Evolutionary conservation across 2,113 vertebrate species (phyloP).

Genomic region (Carassius carassius): DNA sequence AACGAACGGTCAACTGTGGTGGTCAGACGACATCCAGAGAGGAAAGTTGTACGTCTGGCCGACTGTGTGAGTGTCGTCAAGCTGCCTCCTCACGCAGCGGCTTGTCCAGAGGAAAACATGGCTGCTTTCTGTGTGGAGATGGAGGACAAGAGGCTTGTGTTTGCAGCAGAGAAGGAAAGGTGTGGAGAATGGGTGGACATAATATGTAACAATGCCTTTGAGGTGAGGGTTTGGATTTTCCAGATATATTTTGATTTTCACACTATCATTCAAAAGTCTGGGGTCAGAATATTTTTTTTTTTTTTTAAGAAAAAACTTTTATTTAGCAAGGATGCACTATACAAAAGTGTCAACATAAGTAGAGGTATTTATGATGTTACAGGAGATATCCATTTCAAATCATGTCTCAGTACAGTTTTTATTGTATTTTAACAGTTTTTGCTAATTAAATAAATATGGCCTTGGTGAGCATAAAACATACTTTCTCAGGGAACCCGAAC

Average conservation of each 20-base stretch:
- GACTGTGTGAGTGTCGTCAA: conserved; percentile 83
- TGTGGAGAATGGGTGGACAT: conserved; percentile 84
- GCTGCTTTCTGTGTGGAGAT: conserved; percentile 87
- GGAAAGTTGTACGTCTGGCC: conserved; percentile 81
- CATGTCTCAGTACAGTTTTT: no score
- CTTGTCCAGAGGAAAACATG: conserved; percentile 83
- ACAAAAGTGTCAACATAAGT: not conserved
- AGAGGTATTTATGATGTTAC: not conserved
- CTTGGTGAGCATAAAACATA: no score
- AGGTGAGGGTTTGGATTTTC: conserved; percentile 71
- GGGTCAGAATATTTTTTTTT: no score
- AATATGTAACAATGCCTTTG: conserved; percentile 83
- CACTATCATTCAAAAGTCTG: not conserved
- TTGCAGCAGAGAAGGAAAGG: conserved; percentile 79
- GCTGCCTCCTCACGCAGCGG: conserved; percentile 78
- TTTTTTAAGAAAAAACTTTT: no score
- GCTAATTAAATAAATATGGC: not conserved
- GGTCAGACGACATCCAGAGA: conserved; percentile 68
- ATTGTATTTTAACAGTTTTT: no score
- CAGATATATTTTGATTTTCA: not conserved
- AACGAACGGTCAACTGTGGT: conserved; percentile 77
- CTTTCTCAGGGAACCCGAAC: no score
- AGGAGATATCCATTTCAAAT: not conserved
- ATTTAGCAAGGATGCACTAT: not conserved
- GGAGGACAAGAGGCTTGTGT: conserved; percentile 79